Conservation (phyloP, 1,140 invertebrate genomes). For the Acromyrmex heyeri region DNA sequence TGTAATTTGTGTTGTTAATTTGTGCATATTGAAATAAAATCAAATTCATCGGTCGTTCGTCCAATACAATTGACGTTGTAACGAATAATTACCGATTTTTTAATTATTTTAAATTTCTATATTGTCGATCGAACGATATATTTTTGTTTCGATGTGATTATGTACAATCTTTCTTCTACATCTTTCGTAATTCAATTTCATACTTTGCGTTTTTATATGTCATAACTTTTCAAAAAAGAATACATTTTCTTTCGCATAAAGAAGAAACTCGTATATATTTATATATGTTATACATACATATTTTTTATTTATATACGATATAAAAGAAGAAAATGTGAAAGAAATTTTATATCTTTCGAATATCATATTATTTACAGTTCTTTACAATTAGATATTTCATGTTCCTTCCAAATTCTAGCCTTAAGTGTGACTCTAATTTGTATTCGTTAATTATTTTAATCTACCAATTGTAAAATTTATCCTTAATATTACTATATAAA, state of each 20-base stretch:
- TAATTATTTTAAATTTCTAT: not conserved
- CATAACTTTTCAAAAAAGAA: not conserved
- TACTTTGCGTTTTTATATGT: not conserved
- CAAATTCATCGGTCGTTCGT: not conserved
- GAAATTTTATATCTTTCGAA: not conserved
- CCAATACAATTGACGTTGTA: not conserved
- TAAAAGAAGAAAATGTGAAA: not conserved
- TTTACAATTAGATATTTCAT: not conserved
- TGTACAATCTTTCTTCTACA: not conserved
- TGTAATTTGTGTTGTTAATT: slow-evolving; percentile 9
- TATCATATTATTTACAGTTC: not conserved
- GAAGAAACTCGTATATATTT: not conserved
- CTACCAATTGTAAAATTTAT: not conserved
- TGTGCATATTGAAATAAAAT: slow-evolving; percentile 27
- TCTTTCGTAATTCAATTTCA: not conserved
- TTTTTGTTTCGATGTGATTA: not conserved
- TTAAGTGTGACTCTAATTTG: not conserved
- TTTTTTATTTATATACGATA: no score
- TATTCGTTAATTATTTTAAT: slow-evolving; percentile 3
- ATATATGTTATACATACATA: no score
- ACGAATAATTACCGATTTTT: slow-evolving; percentile 7
- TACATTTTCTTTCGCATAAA: not conserved
- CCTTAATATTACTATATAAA: not conserved
- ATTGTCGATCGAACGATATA: not conserved
- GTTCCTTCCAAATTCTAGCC: slow-evolving; percentile 7